Evolutionary conservation across 2,797 vertebrate species (phyloP).

Genomic region (Clarias platycephalus): DNA sequence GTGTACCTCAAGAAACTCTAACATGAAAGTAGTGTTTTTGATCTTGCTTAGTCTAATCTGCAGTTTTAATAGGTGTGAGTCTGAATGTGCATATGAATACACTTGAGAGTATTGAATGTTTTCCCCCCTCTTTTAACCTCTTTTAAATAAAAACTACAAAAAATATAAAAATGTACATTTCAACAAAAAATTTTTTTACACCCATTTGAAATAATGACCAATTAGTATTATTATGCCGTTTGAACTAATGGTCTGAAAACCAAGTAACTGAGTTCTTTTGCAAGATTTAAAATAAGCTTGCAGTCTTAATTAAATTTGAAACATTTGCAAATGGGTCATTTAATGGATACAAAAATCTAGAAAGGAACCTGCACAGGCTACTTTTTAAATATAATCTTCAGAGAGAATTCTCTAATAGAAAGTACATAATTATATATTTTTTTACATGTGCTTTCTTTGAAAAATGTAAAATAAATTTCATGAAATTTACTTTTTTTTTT

Average conservation of each 20-base stretch:
- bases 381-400: neutral
- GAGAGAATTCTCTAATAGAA: neutral
- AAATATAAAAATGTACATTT: neutral
- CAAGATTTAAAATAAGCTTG: neutral
- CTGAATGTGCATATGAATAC: neutral
- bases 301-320: neutral
- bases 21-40: neutral
- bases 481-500: neutral
- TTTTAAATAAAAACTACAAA: neutral
- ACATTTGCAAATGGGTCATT: neutral
- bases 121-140: neutral
- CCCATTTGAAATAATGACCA: neutral
- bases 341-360: neutral
- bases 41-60: neutral
- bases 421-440: conserved; percentile 6
- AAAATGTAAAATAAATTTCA: neutral
- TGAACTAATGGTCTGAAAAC: neutral
- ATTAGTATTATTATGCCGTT: neutral
- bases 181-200: neutral
- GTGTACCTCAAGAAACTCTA: neutral
- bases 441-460: neutral
- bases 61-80: neutral
- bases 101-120: neutral
- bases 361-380: neutral
- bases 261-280: neutral